Conservation (phyloP, 1,140 invertebrate species). For the Drosophila asahinai region DNA sequence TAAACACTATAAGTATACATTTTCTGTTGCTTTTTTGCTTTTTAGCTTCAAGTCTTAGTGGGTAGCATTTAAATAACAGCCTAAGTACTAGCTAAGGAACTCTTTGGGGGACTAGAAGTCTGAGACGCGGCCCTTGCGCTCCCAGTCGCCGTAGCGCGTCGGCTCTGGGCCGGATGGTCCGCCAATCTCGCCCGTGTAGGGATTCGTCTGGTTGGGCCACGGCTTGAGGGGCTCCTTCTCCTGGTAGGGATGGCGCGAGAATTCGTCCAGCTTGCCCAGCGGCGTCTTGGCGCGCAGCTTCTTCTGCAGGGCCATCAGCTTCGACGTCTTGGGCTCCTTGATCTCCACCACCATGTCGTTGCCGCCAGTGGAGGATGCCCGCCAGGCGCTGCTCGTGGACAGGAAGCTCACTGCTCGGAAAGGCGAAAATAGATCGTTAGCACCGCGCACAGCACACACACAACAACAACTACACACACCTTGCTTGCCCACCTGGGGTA, state of each 20-base stretch:
- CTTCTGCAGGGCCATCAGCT: conserved; percentile 87
- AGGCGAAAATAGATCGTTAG: conserved; percentile 20
- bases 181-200: conserved; percentile 91
- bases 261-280: conserved; percentile 88
- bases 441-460: conserved; percentile 14
- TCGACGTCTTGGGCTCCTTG: conserved; percentile 58
- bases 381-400: conserved; percentile 56
- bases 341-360: conserved; percentile 66
- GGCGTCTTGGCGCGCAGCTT: conserved; percentile 88
- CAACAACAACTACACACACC: conserved; percentile 62
- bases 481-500: conserved; percentile 70
- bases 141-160: conserved; percentile 99
- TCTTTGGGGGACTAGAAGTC: conserved; percentile 90
- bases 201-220: conserved; percentile 96
- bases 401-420: conserved; percentile 53
- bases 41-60: conserved; percentile 17
- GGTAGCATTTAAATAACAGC: conserved; percentile 40
- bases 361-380: conserved; percentile 20
- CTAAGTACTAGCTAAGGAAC: conserved; percentile 57
- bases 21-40: conserved; percentile 21
- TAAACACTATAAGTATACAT: conserved; percentile 47
- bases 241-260: conserved; percentile 90
- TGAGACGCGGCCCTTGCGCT: conserved; percentile 97
- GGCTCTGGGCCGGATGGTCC: conserved; percentile 99
- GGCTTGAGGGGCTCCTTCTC: conserved; percentile 94